Percentiles rank a stretch among this genome's conserved stretches.
Conservation (phyloP, 2,113 vertebrate species). For the Larimichthys polyactis region DNA sequence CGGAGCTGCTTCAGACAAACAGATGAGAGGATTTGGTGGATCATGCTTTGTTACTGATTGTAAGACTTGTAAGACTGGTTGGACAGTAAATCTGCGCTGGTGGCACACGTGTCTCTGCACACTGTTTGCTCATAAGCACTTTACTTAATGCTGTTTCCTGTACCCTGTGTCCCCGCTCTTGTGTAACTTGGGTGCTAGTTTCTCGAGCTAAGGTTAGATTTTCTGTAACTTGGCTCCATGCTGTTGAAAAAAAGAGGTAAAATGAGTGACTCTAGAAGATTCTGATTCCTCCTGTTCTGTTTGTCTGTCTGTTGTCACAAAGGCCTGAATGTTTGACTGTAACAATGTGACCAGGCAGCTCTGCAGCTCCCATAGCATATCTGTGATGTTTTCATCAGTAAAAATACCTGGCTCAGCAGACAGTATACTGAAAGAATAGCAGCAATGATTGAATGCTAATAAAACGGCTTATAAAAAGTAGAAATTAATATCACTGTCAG, state of each 20-base stretch:
- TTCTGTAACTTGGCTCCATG: background rate
- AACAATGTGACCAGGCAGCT: constrained; percentile 39
- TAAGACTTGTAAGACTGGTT: background rate
- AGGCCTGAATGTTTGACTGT: background rate
- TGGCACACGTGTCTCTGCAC: constrained; percentile 14
- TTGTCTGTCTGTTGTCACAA: background rate
- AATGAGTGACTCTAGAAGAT: too few species aligned
- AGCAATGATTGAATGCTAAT: constrained; percentile 74
- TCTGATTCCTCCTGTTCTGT: background rate
- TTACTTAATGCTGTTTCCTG: constrained; percentile 10
- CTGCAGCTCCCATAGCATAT: constrained; percentile 72
- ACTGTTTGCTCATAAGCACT: constrained; percentile 30
- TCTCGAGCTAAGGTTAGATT: background rate
- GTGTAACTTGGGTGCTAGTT: background rate
- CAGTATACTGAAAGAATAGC: constrained; percentile 30
- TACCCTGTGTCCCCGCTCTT: background rate
- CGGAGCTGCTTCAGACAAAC: constrained; percentile 3
- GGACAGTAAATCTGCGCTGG: background rate
- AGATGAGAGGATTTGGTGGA: constrained; percentile 7
- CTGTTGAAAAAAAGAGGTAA: background rate
- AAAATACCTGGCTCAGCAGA: constrained; percentile 64
- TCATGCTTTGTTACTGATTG: constrained; percentile 16
- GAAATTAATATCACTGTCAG: constrained; percentile 39
- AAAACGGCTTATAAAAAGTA: constrained; percentile 65
- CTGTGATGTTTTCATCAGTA: constrained; percentile 81